A percentile compares a stretch with the other conserved stretches of the same genome.
These are phyloP conservation scores for Coregonus sp. DNA, from an alignment of 2,797 vertebrate species.

Conservation along the genomic window DNA sequence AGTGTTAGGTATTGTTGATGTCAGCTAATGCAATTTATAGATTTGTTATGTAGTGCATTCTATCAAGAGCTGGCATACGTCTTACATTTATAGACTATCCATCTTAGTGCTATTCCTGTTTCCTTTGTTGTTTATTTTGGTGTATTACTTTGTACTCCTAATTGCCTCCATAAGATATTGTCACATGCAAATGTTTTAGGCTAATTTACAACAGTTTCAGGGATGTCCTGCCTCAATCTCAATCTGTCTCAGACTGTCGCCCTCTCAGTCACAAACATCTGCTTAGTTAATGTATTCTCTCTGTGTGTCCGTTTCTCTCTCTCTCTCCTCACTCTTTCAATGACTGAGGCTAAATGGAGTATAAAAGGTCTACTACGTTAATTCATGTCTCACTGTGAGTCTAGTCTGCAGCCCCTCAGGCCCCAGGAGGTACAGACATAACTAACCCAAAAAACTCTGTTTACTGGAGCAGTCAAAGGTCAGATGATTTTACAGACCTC, in stretches of 20 bases:
- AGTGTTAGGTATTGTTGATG: no score
- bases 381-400: slow-evolving; percentile 33
- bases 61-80: not conserved
- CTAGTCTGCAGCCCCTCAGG: slow-evolving; percentile 30
- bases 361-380: not conserved
- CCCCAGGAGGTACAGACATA: slow-evolving; percentile 44
- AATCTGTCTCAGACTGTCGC: not conserved
- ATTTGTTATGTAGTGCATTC: no score
- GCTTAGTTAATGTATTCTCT: not conserved
- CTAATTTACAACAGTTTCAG: not conserved
- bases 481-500: slow-evolving; percentile 53
- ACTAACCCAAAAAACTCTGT: slow-evolving; percentile 56
- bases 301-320: not conserved
- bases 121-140: not conserved
- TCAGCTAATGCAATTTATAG: no score
- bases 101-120: not conserved
- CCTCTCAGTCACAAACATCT: not conserved
- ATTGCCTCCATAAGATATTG: not conserved
- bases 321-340: not conserved
- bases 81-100: not conserved
- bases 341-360: not conserved
- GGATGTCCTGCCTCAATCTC: not conserved
- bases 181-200: not conserved
- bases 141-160: not conserved
- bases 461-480: slow-evolving; percentile 60